A percentile compares a stretch with the other conserved stretches of the same genome.
These are phyloP conservation scores for Napeogenes sylphis DNA, from an alignment of 2,888 invertebrate genomes.

Conservation along the genomic window DNA sequence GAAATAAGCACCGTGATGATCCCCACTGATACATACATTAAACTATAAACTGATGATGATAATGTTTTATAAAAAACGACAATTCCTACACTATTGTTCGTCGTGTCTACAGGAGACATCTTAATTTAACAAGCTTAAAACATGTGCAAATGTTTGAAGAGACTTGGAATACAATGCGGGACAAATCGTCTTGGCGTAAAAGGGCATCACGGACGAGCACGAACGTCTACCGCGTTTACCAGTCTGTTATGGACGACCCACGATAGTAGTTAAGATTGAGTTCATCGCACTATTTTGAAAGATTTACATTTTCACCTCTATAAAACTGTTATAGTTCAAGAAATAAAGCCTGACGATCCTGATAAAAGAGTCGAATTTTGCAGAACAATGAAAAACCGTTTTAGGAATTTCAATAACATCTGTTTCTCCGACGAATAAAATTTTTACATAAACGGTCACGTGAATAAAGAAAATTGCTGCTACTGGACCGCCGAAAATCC, in stretches of 20 bases:
- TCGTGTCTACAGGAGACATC: slow-evolving; percentile 28
- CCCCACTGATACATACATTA: no score
- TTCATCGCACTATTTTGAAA: slow-evolving; percentile 34
- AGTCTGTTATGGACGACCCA: slow-evolving; percentile 33
- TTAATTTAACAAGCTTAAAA: slow-evolving; percentile 28
- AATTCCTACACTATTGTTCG: slow-evolving; percentile 15
- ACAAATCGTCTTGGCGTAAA: slow-evolving; percentile 33
- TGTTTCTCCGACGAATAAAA: slow-evolving; percentile 26
- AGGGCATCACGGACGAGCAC: slow-evolving; percentile 10
- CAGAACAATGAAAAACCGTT: slow-evolving; percentile 32
- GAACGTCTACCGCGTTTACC: slow-evolving; percentile 32
- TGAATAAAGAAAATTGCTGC: slow-evolving; percentile 29
- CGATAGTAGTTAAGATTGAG: slow-evolving; percentile 21
- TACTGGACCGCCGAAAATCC: slow-evolving; percentile 23
- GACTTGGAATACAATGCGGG: slow-evolving; percentile 35
- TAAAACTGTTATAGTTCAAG: slow-evolving; percentile 36
- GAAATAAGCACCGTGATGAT: no score
- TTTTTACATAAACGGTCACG: slow-evolving; percentile 33
- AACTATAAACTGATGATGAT: no score
- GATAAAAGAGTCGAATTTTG: slow-evolving; percentile 34
- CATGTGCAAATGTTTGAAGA: slow-evolving; percentile 34
- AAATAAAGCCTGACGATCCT: slow-evolving; percentile 36
- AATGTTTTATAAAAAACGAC: no score
- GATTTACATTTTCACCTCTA: slow-evolving; percentile 30
- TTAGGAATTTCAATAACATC: slow-evolving; percentile 34